Base-by-base conservation (phyloP, 23 tunicate species). In the Ascidia mentula region DNA sequence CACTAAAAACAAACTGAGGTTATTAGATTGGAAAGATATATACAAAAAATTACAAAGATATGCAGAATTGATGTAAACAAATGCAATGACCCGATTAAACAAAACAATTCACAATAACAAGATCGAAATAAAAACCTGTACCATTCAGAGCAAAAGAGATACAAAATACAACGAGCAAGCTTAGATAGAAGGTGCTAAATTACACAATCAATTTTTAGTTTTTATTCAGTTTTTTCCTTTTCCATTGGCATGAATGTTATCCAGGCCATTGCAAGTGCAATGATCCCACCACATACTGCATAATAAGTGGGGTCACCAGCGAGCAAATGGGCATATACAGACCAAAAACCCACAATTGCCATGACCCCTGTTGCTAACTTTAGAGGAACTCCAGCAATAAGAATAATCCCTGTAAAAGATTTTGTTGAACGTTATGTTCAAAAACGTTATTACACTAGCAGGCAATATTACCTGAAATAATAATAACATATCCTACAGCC, bases 231-330 rank as follows among this genome's bases (percentile, higher is more conserved):
- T 28, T 53, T 53, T 9, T 53, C 65, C 65, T 53, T 53, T 53
- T 53, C 65, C 65, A 53, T 6, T 5, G 65, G 65, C 4, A 53
- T 28, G 13, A 53, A 53, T 53, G 65, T 53, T 28, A 53, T 53
- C 65, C 65, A 53, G 1, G 65, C 65, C 65, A 53, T 53, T 20
- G 24, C 65, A 53, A 53, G 65, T 5, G 65, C 65, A 53, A 53
- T 53, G 1, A 53, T 53, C 1, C 12, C 65, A 5, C 65, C 65
- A 53, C 65, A 53, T 28, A 53, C 65, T 20, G 65, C 65, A 53
- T 53, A 53, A 9, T 53, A 53, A 20, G 65, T 53, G 7, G 65
- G 65, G 24, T 53, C 65, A 53, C 65, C 65, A 5, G 65, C 65
- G 22, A 53, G 13, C 2, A 53, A 1, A 9, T 53, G 65, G 24